Base-by-base conservation (phyloP, 2,797 vertebrate genomes). In the Argyrosomus regius region DNA sequence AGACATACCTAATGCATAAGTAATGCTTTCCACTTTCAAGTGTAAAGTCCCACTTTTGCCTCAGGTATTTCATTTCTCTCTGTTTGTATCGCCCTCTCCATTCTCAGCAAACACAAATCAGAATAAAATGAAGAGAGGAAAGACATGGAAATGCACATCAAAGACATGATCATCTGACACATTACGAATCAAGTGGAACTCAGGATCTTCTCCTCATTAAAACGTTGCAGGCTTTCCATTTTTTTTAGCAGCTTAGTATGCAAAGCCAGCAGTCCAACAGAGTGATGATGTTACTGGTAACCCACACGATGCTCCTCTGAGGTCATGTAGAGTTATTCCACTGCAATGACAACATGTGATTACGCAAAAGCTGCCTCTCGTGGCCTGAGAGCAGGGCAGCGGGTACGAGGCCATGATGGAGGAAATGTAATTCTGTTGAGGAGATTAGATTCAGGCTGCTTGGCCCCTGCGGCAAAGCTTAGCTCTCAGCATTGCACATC, bases 1-100 rank as follows among this genome's bases (percentile, higher is more conserved):
- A 94, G 92, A 93, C 86, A 69, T 73, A 93, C 90, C 92, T 93
- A 91, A 93, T 94, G 90, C 92, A 95, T 94, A 93, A 95, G 87
- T 93, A 93, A 94, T 93, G 85, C 57, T 75, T 87, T 85, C 69
- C 87, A 93, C 94, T 94, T 94, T 94, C 91, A 95, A 94, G 92
- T 93, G 90, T 92, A 90, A 93, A 92, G 93, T 89, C 89, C 83
- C 89, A 90, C 81, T 91, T 92, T 93, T 90, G 93, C 93, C 90
- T 85, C 84, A 92, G 92, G 93, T 94, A 76, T 77, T 89, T 83
- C 56, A 76, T 82, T 90, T 81, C 79, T 80, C 82, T 82, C 74
- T 83, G 85, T 90, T 89, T 86, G 84, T 77, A 89, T 92, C 91
- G 88, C 74, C 18, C 18, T 69, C 69, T 73, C 75, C 65, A 63